phyloP scores from a whole-genome alignment of 35 echinoderm and acorn worm species.

The Lytechinus variegatus region DNA sequence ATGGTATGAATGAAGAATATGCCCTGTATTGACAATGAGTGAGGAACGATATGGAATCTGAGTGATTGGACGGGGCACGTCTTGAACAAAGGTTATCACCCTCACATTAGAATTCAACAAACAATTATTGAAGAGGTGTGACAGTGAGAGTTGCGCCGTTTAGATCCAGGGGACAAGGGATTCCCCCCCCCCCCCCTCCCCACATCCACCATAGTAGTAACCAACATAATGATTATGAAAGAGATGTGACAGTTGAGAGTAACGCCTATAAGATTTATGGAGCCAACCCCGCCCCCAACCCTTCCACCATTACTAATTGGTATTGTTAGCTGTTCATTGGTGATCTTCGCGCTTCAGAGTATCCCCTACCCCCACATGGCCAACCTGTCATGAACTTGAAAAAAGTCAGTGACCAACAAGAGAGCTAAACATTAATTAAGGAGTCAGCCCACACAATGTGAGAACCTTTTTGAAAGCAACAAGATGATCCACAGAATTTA shows the following conservation, averaged over 20 bases:
- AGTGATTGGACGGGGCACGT: background rate
- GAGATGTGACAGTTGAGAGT: no score
- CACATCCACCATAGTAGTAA: no score
- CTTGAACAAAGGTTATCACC: background rate
- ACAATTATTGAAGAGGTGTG: conserved; percentile 1
- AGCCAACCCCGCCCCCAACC: no score
- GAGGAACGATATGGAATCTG: background rate
- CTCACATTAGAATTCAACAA: background rate
- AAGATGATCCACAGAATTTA: background rate
- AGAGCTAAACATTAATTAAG: background rate
- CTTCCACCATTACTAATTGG: no score
- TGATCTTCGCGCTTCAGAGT: no score
- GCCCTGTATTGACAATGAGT: no score
- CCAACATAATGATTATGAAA: no score
- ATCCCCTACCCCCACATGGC: no score
- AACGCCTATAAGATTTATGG: no score
- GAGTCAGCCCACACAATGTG: background rate
- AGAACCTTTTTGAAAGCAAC: background rate
- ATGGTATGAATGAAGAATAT: background rate
- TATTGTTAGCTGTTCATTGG: no score
- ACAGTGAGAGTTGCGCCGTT: background rate
- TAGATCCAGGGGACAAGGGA: no score
- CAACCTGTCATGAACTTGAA: background rate
- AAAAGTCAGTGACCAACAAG: background rate
- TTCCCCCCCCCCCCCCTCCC: no score